Evolutionary conservation across 2,797 vertebrate genomes (phyloP).

Genomic region (Coilia nasus): DNA sequence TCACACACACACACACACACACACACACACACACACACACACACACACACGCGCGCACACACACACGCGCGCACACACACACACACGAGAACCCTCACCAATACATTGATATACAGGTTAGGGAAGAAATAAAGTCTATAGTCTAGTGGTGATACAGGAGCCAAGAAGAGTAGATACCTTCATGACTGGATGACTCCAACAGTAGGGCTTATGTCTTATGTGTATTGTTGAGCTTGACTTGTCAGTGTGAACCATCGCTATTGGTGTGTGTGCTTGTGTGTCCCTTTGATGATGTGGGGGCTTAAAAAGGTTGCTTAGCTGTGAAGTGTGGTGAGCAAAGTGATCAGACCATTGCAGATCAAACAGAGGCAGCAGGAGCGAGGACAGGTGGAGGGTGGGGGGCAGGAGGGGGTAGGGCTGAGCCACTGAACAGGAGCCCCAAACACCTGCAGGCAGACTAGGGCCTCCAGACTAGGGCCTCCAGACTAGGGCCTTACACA

Average conservation of each 20-base stretch:
- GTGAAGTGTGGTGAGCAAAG: background rate
- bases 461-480: too few species aligned
- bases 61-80: background rate
- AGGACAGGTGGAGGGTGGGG: background rate
- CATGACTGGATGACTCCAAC: background rate
- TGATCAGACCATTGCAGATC: slow-evolving; percentile 3
- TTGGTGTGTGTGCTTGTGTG: background rate
- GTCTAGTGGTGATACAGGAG: background rate
- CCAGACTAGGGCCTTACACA: too few species aligned
- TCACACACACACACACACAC: background rate
- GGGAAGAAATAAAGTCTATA: background rate
- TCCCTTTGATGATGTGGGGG: background rate
- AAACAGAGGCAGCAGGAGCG: background rate
- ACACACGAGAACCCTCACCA: slow-evolving; percentile 22
- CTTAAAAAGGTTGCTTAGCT: background rate
- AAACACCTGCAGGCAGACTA: too few species aligned
- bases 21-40: slow-evolving; percentile 14
- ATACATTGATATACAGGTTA: slow-evolving; percentile 1
- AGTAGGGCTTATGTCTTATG: background rate
- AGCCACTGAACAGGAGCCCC: background rate
- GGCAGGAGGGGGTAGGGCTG: background rate
- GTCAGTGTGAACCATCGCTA: background rate
- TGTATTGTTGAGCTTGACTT: background rate
- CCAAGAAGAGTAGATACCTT: background rate
- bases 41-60: background rate